Percentiles rank a stretch among this genome's conserved stretches.
These are phyloP conservation scores for Protonibea diacanthus DNA, from an alignment of 2,797 vertebrate species.

Conservation along the genomic window DNA sequence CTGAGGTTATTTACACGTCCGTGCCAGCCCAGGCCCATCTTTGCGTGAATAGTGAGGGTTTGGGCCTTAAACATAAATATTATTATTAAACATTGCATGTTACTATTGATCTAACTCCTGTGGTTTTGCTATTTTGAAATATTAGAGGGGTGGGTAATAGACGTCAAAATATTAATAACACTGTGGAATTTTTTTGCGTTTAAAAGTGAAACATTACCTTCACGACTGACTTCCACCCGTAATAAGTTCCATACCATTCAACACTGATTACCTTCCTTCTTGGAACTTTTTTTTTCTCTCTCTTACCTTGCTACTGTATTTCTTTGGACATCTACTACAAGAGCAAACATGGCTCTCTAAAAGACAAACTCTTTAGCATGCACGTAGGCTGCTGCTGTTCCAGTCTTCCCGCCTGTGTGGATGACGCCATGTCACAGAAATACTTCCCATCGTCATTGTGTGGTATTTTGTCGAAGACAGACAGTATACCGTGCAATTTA, in stretches of 20 bases:
- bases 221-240: background rate
- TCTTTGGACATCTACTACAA: background rate
- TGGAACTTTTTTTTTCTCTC: background rate
- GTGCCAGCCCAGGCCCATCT: slow-evolving; percentile 38
- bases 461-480: slow-evolving; percentile 53
- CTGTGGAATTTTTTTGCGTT: slow-evolving; percentile 1
- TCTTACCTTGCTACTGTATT: background rate
- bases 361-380: slow-evolving; percentile 17
- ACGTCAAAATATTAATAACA: slow-evolving; percentile 44
- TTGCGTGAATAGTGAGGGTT: background rate
- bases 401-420: slow-evolving; percentile 36
- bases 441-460: slow-evolving; percentile 62
- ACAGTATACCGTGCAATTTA: slow-evolving; percentile 49
- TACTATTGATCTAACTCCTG: slow-evolving; percentile 27
- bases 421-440: slow-evolving; percentile 69
- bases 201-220: slow-evolving; percentile 8
- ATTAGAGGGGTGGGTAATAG: slow-evolving; percentile 7
- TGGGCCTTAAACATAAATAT: slow-evolving; percentile 37
- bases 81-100: slow-evolving; percentile 38
- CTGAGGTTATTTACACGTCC: slow-evolving; percentile 40
- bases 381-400: slow-evolving; percentile 31
- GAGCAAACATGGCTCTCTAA: slow-evolving; percentile 25
- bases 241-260: slow-evolving; percentile 26
- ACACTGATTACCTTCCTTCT: slow-evolving; percentile 10
- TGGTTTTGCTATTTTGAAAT: slow-evolving; percentile 49